A percentile compares a stretch with the other conserved stretches of the same genome.
These are phyloP conservation scores for Eupithecia vulgata DNA, from an alignment of 2,888 invertebrate species.

Conservation along the genomic window DNA sequence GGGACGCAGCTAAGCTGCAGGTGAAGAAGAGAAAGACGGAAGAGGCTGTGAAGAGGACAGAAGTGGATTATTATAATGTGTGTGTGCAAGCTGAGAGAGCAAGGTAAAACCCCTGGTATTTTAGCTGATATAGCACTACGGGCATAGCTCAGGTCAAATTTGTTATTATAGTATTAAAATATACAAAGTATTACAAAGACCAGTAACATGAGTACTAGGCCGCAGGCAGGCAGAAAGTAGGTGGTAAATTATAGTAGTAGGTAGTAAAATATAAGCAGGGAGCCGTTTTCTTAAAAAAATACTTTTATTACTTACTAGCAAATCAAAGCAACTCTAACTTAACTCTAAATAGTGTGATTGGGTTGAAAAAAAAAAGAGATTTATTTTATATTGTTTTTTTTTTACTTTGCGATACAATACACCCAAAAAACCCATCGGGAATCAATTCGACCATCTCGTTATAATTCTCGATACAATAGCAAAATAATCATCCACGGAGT, in stretches of 20 bases:
- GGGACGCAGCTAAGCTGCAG: slow-evolving; percentile 90
- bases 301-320: too few relatives aligned
- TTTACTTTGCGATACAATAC: too few relatives aligned
- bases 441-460: too few relatives aligned
- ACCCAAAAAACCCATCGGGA: too few relatives aligned
- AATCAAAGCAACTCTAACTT: too few relatives aligned
- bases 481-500: too few relatives aligned
- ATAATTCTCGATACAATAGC: too few relatives aligned
- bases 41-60: slow-evolving; percentile 95
- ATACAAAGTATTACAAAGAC: too few relatives aligned
- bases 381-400: too few relatives aligned
- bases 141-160: not conserved
- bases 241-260: not conserved
- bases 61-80: slow-evolving; percentile 96
- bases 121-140: not conserved
- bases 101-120: slow-evolving; percentile 78
- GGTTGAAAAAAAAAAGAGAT: too few relatives aligned
- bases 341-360: too few relatives aligned
- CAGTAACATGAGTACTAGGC: not conserved
- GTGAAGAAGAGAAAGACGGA: slow-evolving; percentile 95
- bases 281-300: not conserved
- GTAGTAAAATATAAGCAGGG: not conserved
- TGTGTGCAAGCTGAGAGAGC: slow-evolving; percentile 96
- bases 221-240: not conserved
- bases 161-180: not conserved